Percentiles rank a stretch among this genome's conserved stretches.
These are phyloP conservation scores for Haemorhous mexicanus DNA, from an alignment of 2,113 vertebrate species.

Conservation along the genomic window DNA sequence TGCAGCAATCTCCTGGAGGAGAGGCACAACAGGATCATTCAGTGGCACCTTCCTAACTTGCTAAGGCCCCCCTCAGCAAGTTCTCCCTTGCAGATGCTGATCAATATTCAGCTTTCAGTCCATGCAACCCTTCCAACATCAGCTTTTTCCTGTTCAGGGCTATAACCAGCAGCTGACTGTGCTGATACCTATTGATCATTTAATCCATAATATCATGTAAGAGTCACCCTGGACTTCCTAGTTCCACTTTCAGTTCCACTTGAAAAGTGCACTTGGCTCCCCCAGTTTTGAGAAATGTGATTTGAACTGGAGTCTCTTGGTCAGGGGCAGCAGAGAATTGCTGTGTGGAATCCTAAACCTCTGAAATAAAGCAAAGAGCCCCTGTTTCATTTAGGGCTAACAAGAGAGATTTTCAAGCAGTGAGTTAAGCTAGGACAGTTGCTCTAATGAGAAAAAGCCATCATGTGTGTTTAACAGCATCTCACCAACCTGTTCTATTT, in stretches of 20 bases:
- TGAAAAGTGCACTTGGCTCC: background rate
- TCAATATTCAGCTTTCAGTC: background rate
- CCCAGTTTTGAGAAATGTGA: background rate
- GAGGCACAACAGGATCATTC: background rate
- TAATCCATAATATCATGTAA: background rate
- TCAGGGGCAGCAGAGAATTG: background rate
- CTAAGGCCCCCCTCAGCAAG: background rate
- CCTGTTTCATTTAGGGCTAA: background rate
- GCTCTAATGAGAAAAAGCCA: background rate
- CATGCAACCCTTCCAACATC: background rate
- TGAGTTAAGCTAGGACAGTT: background rate
- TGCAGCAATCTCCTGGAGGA: background rate
- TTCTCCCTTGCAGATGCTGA: background rate
- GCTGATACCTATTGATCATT: background rate
- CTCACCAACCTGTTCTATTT: background rate
- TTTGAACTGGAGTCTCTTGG: background rate
- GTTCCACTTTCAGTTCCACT: background rate
- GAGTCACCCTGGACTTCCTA: background rate
- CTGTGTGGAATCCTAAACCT: background rate
- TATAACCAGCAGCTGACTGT: background rate
- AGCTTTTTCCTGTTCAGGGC: background rate
- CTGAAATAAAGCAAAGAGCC: background rate
- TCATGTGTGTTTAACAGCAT: background rate
- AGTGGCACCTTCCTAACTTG: background rate
- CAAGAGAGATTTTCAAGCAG: background rate